Base-by-base conservation (phyloP, 2,113 vertebrate genomes). In the Myocastor coypus region DNA sequence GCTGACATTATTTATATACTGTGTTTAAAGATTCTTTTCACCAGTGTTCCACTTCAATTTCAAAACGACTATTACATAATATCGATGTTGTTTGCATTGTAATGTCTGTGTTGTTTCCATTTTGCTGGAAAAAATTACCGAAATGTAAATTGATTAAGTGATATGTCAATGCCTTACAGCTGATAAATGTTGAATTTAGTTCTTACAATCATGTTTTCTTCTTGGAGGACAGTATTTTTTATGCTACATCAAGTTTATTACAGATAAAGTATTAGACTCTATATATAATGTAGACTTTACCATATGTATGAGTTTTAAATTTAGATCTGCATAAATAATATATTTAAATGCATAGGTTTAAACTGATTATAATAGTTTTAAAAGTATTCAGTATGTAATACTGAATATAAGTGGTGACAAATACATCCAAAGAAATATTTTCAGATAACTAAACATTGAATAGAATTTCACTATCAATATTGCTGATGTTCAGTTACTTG, bases 401-500 rank as follows among this genome's bases (percentile, higher is more conserved):
- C 66, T n/a, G 34, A 98, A 57, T 52, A 24, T 69, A 91, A 87
- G 87, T 37, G 24, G 3, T 95, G 86, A 83, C 40, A 83, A 89
- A 96, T 75, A 88, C 71, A 66, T 91, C 83, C 86, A 75, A 93
- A 83, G 61, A 50, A 83, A 50, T 78, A 83, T n/a, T 96, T 55
- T 96, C 61, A 69, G 95, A 46, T 6, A 77, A 11, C 71, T 94
- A 95, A 97, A 52, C 83, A 94, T 59, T 73, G 66, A 96, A 52
- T 0, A 4, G 83, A 97, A 97, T 75, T 32, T 32, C 28, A 52
- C 34, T 34, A n/a, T 30, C 83, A 3, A 61, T 81, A 93, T 88
- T 97, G 96, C 63, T 78, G 87, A 50, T 66, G 0, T 14, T 77
- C 75, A 26, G 59, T 95, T 97, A 87, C 73, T 85, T 24, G 5